Base-by-base conservation (phyloP, 2,797 vertebrate genomes). In the Galago senegalensis region DNA sequence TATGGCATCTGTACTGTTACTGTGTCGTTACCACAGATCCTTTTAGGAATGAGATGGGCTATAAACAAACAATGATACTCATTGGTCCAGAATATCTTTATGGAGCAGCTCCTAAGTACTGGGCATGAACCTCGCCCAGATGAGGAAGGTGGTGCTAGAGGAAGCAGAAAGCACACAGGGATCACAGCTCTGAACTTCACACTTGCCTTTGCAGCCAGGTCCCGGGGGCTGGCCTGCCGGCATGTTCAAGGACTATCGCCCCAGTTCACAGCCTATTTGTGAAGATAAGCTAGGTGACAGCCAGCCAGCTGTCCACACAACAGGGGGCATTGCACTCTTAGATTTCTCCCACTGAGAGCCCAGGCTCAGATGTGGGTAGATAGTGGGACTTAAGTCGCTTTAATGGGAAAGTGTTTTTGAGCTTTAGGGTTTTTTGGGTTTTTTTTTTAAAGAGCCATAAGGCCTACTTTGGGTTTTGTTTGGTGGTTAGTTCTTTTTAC, bases 211-310 rank as follows among this genome's bases (percentile, higher is more conserved):
- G n/a, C 53, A 12, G 11, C 25, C 1, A 0, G 31, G 23, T 18
- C 23, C 60, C 67, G 0, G 18, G 63, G n/a, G 53, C 53, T 8
- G 0, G 31, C 1, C 4, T 3, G 31, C 16, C 4, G 7, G 31
- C 16, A 17, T 16, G 73, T 58, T 7, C 7, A 2, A n/a, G 21
- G 69, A 65, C 21, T 17, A 7, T 17, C 2, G 61, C 37, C 40
- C 6, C 29, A 1, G n/a, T 0, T 16, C 8, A 10, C 34, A 8
- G 0, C 0, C 61, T 4, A 29, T 20, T 17, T 2, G 0, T n/a
- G 69, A 31, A 11, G 79, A 53, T 43, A 2, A 13, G 72, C 1
- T 1, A 25, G 69, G n/a, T 2, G 25, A n/a, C 40, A 10, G 37
- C 34, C 37, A 1, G 3, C 49, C 0, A 31, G 76, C 77, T 18